phyloP scores from a whole-genome alignment of 2,797 vertebrate species.

The Rhinoraja longicauda region DNA sequence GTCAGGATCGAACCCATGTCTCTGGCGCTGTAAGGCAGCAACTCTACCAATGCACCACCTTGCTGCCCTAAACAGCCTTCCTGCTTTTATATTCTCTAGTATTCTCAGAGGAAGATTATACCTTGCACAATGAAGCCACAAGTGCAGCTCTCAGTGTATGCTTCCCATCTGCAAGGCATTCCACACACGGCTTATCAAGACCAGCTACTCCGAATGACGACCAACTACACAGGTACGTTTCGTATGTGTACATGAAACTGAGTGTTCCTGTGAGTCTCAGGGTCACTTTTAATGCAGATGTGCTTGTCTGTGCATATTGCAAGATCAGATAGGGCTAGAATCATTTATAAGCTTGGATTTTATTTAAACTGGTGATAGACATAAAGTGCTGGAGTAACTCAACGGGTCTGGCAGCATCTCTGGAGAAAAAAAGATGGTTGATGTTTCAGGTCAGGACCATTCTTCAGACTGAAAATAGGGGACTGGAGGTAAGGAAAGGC shows the following conservation, averaged over 20 bases:
- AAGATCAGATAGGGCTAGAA: neutral
- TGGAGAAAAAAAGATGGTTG: no score
- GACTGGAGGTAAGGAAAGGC: no score
- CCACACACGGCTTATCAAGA: slow-evolving; percentile 44
- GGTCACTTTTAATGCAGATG: no score
- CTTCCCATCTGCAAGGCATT: slow-evolving; percentile 42
- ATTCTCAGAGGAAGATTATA: slow-evolving; percentile 43
- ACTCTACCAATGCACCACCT: no score
- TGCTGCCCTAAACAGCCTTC: no score
- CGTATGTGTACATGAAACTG: neutral
- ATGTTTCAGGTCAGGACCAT: no score
- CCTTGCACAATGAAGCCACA: slow-evolving; percentile 44
- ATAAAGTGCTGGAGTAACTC: no score
- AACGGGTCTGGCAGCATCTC: no score
- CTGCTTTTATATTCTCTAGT: no score
- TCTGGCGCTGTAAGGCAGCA: no score
- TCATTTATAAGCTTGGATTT: neutral
- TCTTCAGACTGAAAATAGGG: no score
- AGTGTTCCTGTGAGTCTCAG: neutral
- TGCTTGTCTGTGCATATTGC: neutral
- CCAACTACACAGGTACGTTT: slow-evolving; percentile 46
- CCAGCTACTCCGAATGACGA: slow-evolving; percentile 42
- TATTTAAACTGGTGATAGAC: neutral
- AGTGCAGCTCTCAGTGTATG: slow-evolving; percentile 41
- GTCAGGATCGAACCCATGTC: no score